Base-by-base conservation (phyloP, 2,113 vertebrate genomes). In the Mormyrus iriodes region DNA sequence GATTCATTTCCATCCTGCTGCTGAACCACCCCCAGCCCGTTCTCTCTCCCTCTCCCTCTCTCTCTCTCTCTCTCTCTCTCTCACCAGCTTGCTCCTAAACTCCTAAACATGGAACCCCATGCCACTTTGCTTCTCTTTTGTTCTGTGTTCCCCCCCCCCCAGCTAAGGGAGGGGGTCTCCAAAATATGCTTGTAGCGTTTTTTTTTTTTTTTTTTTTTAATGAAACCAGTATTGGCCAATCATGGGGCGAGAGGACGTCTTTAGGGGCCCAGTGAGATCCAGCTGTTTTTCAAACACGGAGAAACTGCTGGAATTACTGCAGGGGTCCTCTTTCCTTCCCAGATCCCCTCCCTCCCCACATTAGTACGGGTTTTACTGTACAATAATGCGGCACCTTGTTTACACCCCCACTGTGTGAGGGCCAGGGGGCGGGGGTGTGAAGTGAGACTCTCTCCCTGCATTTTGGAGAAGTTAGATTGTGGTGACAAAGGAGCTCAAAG, bases 261-360 rank as follows among this genome's bases (percentile, higher is more conserved):
- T 69, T 69, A 31, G 27, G n/a, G 61, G 61, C 10, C 61, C 27
- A 69, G 27, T 13, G n/a, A 27, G 61, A 69, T 69, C 27, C 61
- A 69, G 61, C 61, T 69, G 61, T 89, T 82, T 83, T 19, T 53
- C 88, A 89, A 76, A 58, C 79, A 89, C 21, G 10, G 27, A 69
- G 61, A 69, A 69, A 69, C 61, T 39, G 49, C 53, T 88, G 69
- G 65, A 82, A 82, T 84, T 52, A 83, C 73, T 79, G 21, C 8
- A 52, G 48, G 69, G 65, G 27, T 8, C 44, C 12, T n/a, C 69
- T 88, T 88, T 46, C 87, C 27, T 76, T 49, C 65, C 69, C 44
- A 58, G 55, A 58, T 24, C 55, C 55, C 61, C 6, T 7, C 55
- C 19, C 55, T n/a, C 58, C 9, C 24, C 24, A n/a, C 24, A 12